Percentiles rank a stretch among this genome's conserved stretches.
phyloP scores from a whole-genome alignment of 2,888 invertebrate species.

The Cephus nigrinus region DNA sequence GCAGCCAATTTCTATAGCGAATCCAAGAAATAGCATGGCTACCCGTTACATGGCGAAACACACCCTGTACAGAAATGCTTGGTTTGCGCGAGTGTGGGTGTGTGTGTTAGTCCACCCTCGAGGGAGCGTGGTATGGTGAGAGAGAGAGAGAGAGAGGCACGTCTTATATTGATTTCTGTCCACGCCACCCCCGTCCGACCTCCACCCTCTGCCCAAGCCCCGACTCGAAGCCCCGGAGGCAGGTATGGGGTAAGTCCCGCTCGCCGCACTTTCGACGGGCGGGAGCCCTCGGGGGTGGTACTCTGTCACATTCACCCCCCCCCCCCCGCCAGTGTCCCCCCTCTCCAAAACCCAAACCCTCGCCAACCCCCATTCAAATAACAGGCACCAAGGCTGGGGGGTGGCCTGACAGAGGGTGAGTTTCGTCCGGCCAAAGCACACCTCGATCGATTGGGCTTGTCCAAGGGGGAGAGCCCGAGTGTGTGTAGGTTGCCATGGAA shows the following conservation, averaged over 20 bases:
- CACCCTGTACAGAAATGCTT: constrained; percentile 62
- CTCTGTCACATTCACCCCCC: constrained; percentile 65
- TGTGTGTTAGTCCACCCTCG: constrained; percentile 58
- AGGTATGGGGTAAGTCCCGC: constrained; percentile 44
- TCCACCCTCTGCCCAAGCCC: constrained; percentile 31
- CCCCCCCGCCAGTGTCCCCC: constrained; percentile 42
- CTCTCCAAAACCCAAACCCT: not conserved
- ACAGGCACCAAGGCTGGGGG: constrained; percentile 55
- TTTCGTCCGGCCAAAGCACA: constrained; percentile 66
- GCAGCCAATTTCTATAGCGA: not conserved
- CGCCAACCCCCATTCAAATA: constrained; percentile 57
- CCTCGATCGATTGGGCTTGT: constrained; percentile 68
- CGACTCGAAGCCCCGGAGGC: constrained; percentile 32
- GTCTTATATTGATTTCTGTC: constrained; percentile 67
- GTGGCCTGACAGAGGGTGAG: constrained; percentile 59
- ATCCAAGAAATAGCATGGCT: constrained; percentile 18
- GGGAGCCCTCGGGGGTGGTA: constrained; percentile 59
- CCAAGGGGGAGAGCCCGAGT: constrained; percentile 61
- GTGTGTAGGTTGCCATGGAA: constrained; percentile 59
- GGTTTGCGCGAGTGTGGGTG: constrained; percentile 51
- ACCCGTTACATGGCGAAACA: constrained; percentile 62
- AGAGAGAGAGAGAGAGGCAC: constrained; percentile 53
- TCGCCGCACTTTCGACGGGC: constrained; percentile 62
- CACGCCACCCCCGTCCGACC: constrained; percentile 58
- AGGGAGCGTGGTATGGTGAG: constrained; percentile 46